Evolutionary conservation across 2,888 invertebrate species (phyloP), one percentile per base, ranked within the genome.

Genomic region (Melangyna quadrimaculata): DNA sequence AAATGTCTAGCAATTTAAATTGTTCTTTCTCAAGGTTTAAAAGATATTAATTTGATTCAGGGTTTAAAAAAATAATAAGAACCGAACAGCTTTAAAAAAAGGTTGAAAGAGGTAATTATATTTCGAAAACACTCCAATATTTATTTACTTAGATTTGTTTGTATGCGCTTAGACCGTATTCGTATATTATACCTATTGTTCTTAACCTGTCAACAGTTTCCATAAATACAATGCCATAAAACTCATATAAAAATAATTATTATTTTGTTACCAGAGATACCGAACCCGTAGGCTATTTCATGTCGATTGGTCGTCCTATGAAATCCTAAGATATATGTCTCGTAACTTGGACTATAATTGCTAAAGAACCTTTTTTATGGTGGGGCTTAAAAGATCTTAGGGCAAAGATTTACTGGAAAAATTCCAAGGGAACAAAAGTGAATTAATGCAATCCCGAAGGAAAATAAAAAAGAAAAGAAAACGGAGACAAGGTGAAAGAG

Each of bases 271-370:
- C 65, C 65, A 29, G 37, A 19, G 65, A 65, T 65, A 65, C 65
- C 10, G 45, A 65, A 45, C 65, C 45, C 48, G 48, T 72, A 67
- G 79, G 59, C 70, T 43, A 59, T 67, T 24, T 32, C 24, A 45
- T 70, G 59, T 61, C 45, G 48, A 40, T 51, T 73, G 51, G 51
- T 35, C 65, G 45, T 45, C 19, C 48, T 22, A 24, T 17, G 67
- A 55, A 69, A 59, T 35, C 35, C 22, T 43, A 51, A 40, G 59
- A 74, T 73, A 79, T 74, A 79, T 53, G 74, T 45, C 73, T 69
- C 79, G 69, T 80, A 74, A 74, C 69, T 80, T 74, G 61, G 53
- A 48, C 65, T 77, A 40, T 77, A 81, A 81, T 81, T 81, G 65
- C 75, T 65, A 65, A 65, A 59, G 71, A 71, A 57, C 59, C 70